phyloP scores from a whole-genome alignment of 2,888 invertebrate genomes.

The Pseudoips prasinana region DNA sequence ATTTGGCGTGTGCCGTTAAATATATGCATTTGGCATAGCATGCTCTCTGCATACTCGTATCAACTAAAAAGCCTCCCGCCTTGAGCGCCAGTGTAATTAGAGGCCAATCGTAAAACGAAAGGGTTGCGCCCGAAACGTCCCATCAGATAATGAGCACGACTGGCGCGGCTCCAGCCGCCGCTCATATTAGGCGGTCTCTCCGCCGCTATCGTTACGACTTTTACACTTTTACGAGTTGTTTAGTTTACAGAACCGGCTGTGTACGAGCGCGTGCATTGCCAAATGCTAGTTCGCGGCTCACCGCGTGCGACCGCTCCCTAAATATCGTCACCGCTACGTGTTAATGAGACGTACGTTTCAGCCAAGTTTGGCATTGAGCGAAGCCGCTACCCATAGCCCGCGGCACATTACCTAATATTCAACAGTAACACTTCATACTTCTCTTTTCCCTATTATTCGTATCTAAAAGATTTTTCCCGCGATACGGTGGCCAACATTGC shows the following conservation, averaged over 20 bases:
- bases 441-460: constrained; percentile 19
- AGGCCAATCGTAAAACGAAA: constrained; percentile 81
- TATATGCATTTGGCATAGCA: constrained; percentile 73
- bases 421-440: constrained; percentile 27
- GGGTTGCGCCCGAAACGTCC: constrained; percentile 73
- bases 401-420: constrained; percentile 40
- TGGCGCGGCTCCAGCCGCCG: constrained; percentile 76
- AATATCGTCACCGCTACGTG: constrained; percentile 67
- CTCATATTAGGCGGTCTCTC: constrained; percentile 75
- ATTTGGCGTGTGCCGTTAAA: constrained; percentile 67
- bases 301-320: constrained; percentile 68
- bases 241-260: constrained; percentile 73
- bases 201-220: constrained; percentile 77
- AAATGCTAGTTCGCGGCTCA: constrained; percentile 80
- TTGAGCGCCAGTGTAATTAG: constrained; percentile 78
- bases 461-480: constrained; percentile 12
- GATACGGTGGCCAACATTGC: constrained; percentile 12
- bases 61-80: constrained; percentile 70
- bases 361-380: constrained; percentile 63
- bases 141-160: constrained; percentile 80
- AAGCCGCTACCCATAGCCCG: constrained; percentile 24
- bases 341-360: constrained; percentile 73
- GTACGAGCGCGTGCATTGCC: constrained; percentile 66
- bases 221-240: constrained; percentile 82
- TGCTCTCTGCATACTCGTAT: constrained; percentile 53